These are phyloP conservation scores for Pogonophryne albipinna DNA, from an alignment of 2,797 vertebrate genomes.

Conservation along the genomic window DNA sequence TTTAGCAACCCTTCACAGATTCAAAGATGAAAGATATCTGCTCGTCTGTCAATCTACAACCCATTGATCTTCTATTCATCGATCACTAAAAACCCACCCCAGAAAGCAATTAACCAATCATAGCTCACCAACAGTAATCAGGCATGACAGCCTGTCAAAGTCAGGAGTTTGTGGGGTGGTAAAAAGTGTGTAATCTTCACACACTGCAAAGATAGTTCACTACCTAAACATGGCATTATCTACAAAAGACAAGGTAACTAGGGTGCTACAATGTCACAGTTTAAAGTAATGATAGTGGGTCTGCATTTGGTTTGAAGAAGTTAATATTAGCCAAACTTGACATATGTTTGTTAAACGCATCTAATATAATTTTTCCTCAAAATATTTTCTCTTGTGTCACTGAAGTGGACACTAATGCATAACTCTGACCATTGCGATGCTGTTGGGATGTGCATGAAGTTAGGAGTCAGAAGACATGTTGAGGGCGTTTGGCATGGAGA, in stretches of 20 bases:
- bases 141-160: not conserved
- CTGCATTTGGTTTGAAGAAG: not conserved
- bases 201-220: no score
- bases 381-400: not conserved
- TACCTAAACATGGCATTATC: no score
- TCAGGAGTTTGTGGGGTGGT: not conserved
- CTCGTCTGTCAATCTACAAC: slow-evolving; percentile 33
- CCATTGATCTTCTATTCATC: slow-evolving; percentile 1
- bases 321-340: not conserved
- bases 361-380: not conserved
- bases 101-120: slow-evolving; percentile 10
- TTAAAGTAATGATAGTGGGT: not conserved
- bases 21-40: slow-evolving; percentile 50
- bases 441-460: not conserved
- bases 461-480: not conserved
- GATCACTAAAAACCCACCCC: not conserved
- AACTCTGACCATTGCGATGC: not conserved
- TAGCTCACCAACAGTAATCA: not conserved
- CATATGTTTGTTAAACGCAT: not conserved
- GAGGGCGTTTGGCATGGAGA: no score
- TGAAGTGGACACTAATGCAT: not conserved
- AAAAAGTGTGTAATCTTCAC: no score
- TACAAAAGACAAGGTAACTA: not conserved
- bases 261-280: not conserved
- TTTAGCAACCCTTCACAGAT: slow-evolving; percentile 45